Percentiles rank a stretch among this genome's conserved stretches.
phyloP scores from a whole-genome alignment of 2,888 invertebrate genomes.

The Oscheius myriophilus region DNA sequence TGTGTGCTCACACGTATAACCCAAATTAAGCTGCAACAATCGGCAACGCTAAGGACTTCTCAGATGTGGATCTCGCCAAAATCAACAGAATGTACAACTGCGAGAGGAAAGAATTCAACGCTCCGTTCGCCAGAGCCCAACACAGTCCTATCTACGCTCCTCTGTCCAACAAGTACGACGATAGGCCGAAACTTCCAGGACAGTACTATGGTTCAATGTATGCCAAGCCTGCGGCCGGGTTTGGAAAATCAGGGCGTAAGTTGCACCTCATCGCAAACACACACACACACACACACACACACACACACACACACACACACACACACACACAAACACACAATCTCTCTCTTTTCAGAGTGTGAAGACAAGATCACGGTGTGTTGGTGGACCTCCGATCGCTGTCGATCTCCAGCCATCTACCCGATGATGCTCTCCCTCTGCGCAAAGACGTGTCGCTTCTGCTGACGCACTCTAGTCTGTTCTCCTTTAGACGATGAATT shows the following conservation, averaged over 20 bases:
- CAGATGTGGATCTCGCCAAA: conserved; percentile 69
- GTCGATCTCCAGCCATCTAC: conserved; percentile 66
- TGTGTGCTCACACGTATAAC: too few relatives aligned
- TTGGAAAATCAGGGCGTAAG: conserved; percentile 28
- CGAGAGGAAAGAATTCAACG: conserved; percentile 45
- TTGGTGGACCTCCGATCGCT: conserved; percentile 70
- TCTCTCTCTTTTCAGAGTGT: conserved; percentile 42
- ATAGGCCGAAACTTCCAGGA: conserved; percentile 43
- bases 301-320: conserved; percentile 33
- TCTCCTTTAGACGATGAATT: too few relatives aligned
- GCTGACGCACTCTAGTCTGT: conserved; percentile 33
- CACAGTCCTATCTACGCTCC: conserved; percentile 48
- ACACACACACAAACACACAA: conserved; percentile 30
- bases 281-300: conserved; percentile 31
- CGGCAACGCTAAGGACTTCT: conserved; percentile 69
- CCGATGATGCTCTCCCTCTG: conserved; percentile 67
- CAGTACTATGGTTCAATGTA: conserved; percentile 33
- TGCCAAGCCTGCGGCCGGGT: conserved; percentile 9
- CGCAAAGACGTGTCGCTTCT: conserved; percentile 69
- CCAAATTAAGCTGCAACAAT: conserved; percentile 53
- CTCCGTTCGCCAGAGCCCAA: conserved; percentile 56
- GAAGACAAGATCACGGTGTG: conserved; percentile 69
- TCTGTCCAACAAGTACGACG: conserved; percentile 42
- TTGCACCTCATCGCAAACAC: conserved; percentile 35
- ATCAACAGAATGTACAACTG: conserved; percentile 71